Conservation (phyloP, 1,140 invertebrate species). For the Drosophila hydei region DNA sequence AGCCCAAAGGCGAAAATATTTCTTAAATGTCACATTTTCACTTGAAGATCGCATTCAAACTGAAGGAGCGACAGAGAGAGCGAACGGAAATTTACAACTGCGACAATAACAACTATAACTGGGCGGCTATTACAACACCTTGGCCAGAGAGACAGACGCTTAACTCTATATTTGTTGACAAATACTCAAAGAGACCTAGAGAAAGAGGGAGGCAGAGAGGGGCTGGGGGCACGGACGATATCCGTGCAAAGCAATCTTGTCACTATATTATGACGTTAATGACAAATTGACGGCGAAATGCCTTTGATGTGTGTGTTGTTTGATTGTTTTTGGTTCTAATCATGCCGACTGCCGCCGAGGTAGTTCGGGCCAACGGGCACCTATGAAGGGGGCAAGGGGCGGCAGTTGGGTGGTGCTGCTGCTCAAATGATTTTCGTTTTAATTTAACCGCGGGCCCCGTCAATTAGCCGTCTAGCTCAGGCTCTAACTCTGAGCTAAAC, state of each 20-base stretch:
- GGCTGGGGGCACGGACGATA: slow-evolving; percentile 44
- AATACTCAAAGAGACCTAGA: slow-evolving; percentile 37
- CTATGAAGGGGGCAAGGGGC: slow-evolving; percentile 11
- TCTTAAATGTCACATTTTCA: slow-evolving; percentile 69
- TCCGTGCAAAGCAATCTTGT: slow-evolving; percentile 82
- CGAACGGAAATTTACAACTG: slow-evolving; percentile 73
- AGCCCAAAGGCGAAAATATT: slow-evolving; percentile 39
- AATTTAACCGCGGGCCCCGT: slow-evolving; percentile 68
- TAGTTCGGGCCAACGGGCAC: slow-evolving; percentile 49
- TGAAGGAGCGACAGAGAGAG: not conserved
- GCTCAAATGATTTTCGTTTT: slow-evolving; percentile 79
- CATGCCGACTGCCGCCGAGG: slow-evolving; percentile 75
- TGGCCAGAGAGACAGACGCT: slow-evolving; percentile 57
- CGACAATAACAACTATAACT: slow-evolving; percentile 16
- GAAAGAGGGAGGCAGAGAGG: not conserved
- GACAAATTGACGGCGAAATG: slow-evolving; percentile 75
- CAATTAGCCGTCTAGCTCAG: slow-evolving; percentile 60
- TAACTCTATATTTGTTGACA: slow-evolving; percentile 76
- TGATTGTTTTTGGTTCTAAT: slow-evolving; percentile 82
- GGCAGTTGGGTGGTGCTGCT: slow-evolving; percentile 23
- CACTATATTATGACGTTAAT: slow-evolving; percentile 82
- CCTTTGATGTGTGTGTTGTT: slow-evolving; percentile 78
- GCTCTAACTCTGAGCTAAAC: slow-evolving; percentile 36
- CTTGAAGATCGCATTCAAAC: slow-evolving; percentile 34
- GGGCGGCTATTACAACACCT: slow-evolving; percentile 72